Evolutionary conservation across 2,797 vertebrate species (phyloP).

Genomic region (Petrocephalus sullivani): DNA sequence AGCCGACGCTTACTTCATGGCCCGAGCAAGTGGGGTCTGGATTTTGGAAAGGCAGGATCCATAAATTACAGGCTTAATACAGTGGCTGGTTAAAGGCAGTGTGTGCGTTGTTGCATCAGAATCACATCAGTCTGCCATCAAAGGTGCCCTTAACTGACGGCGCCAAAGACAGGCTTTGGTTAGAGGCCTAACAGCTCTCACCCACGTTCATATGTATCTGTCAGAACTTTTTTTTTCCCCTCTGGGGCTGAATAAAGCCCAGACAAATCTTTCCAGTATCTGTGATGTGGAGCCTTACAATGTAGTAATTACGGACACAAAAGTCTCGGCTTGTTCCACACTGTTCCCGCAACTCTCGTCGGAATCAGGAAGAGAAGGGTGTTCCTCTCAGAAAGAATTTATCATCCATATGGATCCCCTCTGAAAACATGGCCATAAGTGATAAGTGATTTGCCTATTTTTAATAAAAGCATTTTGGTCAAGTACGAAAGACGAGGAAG

Average conservation of each 20-base stretch:
- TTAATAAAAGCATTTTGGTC: not conserved
- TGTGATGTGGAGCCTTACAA: not conserved
- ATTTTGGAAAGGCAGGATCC: conserved; percentile 16
- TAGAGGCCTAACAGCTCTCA: not conserved
- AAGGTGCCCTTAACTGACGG: not conserved
- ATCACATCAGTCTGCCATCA: not conserved
- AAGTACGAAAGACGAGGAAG: not conserved
- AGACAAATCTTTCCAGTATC: not conserved
- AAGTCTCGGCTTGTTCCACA: not conserved
- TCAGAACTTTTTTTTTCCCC: not conserved
- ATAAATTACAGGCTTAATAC: conserved; percentile 28
- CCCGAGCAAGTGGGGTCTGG: not conserved
- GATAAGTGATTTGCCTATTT: not conserved
- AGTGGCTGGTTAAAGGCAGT: conserved; percentile 10
- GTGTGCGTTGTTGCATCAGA: not conserved
- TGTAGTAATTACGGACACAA: not conserved
- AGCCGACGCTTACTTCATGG: not conserved
- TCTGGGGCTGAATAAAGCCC: not conserved
- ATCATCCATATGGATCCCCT: not conserved
- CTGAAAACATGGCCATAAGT: not conserved
- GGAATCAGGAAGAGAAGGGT: not conserved
- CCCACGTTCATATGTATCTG: not conserved
- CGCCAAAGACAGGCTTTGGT: not conserved
- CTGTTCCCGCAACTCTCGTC: not conserved
- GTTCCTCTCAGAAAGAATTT: not conserved